Evolutionary conservation across 2,797 vertebrate genomes (phyloP).

Genomic region (Cheirogaleus major): DNA sequence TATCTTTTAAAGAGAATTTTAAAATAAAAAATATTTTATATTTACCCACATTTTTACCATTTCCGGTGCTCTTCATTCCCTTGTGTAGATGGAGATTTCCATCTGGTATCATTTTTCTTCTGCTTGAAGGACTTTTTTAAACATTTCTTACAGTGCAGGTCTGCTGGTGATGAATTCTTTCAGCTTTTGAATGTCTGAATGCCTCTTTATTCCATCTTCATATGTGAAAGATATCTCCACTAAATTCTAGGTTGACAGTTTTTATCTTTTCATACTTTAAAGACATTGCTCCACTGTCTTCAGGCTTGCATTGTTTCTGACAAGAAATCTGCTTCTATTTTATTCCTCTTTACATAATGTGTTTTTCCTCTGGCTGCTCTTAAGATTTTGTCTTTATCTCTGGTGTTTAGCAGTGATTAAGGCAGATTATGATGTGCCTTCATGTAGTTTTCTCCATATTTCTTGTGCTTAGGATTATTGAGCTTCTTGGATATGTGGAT

Average conservation of each 20-base stretch:
- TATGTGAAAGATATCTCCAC: neutral
- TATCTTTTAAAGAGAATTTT: neutral
- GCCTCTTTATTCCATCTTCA: neutral
- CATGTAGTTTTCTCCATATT: neutral
- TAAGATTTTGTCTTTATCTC: neutral
- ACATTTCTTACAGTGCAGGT: neutral
- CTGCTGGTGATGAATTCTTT: neutral
- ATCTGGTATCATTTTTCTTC: constrained; percentile 39
- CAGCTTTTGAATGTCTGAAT: constrained; percentile 7
- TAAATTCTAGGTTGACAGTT: neutral
- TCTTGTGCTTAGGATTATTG: neutral
- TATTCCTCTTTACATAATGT: neutral
- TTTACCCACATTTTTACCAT: neutral
- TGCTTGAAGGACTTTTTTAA: constrained; percentile 5
- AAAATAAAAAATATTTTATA: neutral
- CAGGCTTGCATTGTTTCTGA: neutral
- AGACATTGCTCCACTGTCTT: neutral
- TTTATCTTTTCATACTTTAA: neutral
- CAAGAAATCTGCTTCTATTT: neutral
- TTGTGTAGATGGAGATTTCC: neutral
- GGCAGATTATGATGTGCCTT: neutral
- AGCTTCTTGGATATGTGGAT: neutral
- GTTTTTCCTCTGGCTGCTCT: neutral
- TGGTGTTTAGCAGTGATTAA: neutral
- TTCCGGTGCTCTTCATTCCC: neutral